A percentile compares a stretch with the other conserved stretches of the same genome.
phyloP scores from a whole-genome alignment of 2,797 vertebrate genomes.

The Taenioides sp. region DNA sequence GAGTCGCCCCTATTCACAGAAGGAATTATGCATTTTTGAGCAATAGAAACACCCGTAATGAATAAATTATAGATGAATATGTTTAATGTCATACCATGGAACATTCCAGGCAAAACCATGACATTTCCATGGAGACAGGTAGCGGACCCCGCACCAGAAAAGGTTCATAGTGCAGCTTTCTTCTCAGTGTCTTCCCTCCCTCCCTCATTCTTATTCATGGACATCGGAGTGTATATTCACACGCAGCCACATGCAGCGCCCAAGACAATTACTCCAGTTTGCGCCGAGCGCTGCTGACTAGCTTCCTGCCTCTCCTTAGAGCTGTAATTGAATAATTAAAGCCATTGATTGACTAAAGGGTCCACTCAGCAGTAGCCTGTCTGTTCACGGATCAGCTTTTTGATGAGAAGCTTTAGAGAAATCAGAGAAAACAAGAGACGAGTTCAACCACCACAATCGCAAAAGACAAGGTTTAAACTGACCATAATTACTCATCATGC shows the following conservation, averaged over 20 bases:
- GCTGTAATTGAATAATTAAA: conserved; percentile 76
- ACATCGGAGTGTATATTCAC: neutral
- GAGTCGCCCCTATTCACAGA: no score
- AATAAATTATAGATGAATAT: no score
- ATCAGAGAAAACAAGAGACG: conserved; percentile 41
- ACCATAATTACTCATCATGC: conserved; percentile 63
- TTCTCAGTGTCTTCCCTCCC: neutral
- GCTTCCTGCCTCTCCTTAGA: conserved; percentile 57
- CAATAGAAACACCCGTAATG: no score
- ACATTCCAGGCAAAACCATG: no score
- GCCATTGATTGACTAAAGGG: conserved; percentile 71
- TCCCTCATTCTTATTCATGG: neutral
- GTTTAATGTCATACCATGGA: no score
- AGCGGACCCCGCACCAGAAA: no score
- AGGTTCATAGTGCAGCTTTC: neutral
- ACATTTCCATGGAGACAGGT: no score
- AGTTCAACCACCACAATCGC: conserved; percentile 36
- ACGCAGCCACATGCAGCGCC: conserved; percentile 12
- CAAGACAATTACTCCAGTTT: conserved; percentile 35
- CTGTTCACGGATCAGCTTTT: conserved; percentile 55
- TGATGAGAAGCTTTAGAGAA: conserved; percentile 58
- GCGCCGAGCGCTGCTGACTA: conserved; percentile 39
- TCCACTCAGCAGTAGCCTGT: conserved; percentile 65
- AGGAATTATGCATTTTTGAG: no score
- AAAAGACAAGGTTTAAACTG: conserved; percentile 46